These are phyloP conservation scores for Anagyrus pseudococci DNA, from an alignment of 2,888 invertebrate genomes.

Conservation along the genomic window DNA sequence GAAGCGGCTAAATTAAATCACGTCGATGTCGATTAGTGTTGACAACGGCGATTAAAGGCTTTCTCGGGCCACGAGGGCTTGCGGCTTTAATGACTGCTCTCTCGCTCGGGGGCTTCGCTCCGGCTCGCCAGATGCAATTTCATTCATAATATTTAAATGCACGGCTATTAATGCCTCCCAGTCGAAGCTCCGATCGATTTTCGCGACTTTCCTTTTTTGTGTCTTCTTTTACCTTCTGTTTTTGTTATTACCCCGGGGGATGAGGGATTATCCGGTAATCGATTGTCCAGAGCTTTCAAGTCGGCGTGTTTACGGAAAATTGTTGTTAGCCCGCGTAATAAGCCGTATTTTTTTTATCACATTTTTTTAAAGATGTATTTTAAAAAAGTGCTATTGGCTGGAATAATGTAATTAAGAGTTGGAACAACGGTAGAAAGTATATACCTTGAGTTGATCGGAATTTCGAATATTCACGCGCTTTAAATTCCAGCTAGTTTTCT, in stretches of 20 bases:
- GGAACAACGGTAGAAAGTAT: not conserved
- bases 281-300: too few species aligned
- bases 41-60: slow-evolving; percentile 54
- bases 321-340: too few species aligned
- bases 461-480: not conserved
- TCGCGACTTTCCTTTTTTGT: not conserved
- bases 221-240: slow-evolving; percentile 40
- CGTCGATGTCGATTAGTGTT: slow-evolving; percentile 56
- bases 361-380: too few species aligned
- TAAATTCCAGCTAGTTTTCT: not conserved
- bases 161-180: slow-evolving; percentile 49
- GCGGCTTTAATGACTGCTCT: slow-evolving; percentile 8
- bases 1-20: slow-evolving; percentile 53
- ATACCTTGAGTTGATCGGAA: not conserved
- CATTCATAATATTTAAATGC: slow-evolving; percentile 61
- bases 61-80: not conserved
- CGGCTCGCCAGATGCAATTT: slow-evolving; percentile 53
- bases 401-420: too few species aligned
- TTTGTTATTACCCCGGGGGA: not conserved
- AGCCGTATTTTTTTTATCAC: too few species aligned
- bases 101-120: not conserved
- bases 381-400: too few species aligned
- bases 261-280: not conserved
- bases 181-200: not conserved
- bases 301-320: too few species aligned